Conservation (phyloP, 2,797 vertebrate species). For the Sebastes alutus region DNA sequence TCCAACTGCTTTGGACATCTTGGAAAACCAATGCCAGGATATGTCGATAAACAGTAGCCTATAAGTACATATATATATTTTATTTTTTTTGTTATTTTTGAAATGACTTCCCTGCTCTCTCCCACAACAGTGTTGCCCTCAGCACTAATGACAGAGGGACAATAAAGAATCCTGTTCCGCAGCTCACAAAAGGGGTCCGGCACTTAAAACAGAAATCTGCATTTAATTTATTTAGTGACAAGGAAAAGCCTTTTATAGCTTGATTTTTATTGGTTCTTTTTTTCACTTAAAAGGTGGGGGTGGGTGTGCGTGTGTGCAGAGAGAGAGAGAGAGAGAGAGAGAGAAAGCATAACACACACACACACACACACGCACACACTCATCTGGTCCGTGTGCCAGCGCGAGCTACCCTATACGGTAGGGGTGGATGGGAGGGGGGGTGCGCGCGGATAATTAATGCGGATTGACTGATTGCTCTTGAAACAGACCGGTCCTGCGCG, state of each 20-base stretch:
- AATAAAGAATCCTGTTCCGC: constrained; percentile 71
- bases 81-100: not conserved
- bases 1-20: too few relatives aligned
- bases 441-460: constrained; percentile 86
- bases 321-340: not conserved
- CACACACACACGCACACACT: constrained; percentile 31
- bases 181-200: constrained; percentile 68
- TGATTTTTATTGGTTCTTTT: constrained; percentile 80
- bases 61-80: not conserved
- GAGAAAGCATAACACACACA: constrained; percentile 48
- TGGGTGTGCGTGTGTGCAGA: constrained; percentile 32
- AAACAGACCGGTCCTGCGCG: constrained; percentile 86
- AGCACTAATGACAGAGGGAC: constrained; percentile 72
- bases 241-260: constrained; percentile 78
- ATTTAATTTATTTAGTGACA: constrained; percentile 82
- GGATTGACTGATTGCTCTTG: constrained; percentile 91
- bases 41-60: not conserved
- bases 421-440: constrained; percentile 14
- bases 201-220: constrained; percentile 80
- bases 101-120: constrained; percentile 34
- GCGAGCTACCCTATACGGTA: constrained; percentile 64
- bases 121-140: constrained; percentile 56
- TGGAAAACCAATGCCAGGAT: too few relatives aligned
- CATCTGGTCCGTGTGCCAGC: constrained; percentile 71
- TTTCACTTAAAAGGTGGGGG: constrained; percentile 78